phyloP scores from a whole-genome alignment of 2,797 vertebrate genomes.

The Gallinago solitaria region DNA sequence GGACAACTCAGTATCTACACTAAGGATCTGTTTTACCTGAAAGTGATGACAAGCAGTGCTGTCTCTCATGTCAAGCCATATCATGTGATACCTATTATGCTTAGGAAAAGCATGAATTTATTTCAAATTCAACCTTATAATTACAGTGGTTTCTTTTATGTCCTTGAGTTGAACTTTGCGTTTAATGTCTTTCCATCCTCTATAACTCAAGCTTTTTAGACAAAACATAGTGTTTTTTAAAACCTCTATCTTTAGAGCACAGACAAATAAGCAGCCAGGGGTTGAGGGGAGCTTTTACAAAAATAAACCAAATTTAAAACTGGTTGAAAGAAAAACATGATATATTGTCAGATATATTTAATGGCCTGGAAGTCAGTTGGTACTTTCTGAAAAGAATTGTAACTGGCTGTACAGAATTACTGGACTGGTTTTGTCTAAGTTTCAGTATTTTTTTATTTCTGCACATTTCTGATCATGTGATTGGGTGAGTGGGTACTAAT shows the following conservation, averaged over 20 bases:
- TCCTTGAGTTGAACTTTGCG: background rate
- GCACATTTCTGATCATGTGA: background rate
- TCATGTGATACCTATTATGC: background rate
- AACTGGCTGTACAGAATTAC: background rate
- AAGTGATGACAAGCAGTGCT: background rate
- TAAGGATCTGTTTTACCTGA: background rate
- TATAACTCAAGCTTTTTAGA: background rate
- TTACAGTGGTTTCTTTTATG: background rate
- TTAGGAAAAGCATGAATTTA: background rate
- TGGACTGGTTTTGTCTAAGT: background rate
- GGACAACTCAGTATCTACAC: fast-evolving
- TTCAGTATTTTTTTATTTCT: background rate
- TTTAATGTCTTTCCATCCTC: background rate
- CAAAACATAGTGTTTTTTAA: background rate
- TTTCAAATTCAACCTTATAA: background rate
- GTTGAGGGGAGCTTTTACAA: background rate
- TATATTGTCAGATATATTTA: background rate
- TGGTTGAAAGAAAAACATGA: background rate
- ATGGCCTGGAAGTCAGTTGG: background rate
- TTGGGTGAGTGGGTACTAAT: background rate
- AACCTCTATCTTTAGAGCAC: background rate
- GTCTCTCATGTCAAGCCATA: background rate
- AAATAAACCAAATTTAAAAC: background rate
- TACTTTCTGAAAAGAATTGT: background rate
- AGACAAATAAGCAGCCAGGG: background rate